Evolutionary conservation across 1,140 invertebrate species (phyloP).

Genomic region (Lordiphosa mommai): DNA sequence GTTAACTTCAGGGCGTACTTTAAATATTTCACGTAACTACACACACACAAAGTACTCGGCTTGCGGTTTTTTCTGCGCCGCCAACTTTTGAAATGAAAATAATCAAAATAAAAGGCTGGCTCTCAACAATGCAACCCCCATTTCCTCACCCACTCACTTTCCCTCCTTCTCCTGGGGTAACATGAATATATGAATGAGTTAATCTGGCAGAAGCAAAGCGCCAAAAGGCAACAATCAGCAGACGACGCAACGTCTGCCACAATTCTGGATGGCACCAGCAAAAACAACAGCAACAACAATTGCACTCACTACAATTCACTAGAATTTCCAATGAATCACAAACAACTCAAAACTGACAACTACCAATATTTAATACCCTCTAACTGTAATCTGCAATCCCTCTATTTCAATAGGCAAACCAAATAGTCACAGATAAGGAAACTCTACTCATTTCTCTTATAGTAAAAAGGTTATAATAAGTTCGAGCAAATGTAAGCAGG

Average conservation of each 20-base stretch:
- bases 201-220: conserved; percentile 63
- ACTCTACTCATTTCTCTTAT: too few relatives aligned
- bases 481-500: too few relatives aligned
- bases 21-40: conserved; percentile 67
- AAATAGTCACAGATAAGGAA: too few relatives aligned
- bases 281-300: conserved; percentile 46
- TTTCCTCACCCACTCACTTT: conserved; percentile 5
- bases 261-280: conserved; percentile 45
- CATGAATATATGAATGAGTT: conserved; percentile 66
- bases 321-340: conserved; percentile 67
- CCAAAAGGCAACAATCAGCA: conserved; percentile 54
- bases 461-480: too few relatives aligned
- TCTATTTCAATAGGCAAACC: too few relatives aligned
- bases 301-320: conserved; percentile 50
- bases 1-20: conserved; percentile 39
- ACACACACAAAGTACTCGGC: conserved; percentile 52
- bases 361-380: not conserved
- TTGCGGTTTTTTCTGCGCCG: conserved; percentile 48
- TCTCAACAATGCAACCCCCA: conserved; percentile 37
- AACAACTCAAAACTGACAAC: conserved; percentile 9
- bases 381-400: not conserved
- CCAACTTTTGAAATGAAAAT: conserved; percentile 59
- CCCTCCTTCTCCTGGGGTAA: conserved; percentile 9
- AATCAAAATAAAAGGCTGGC: conserved; percentile 47
- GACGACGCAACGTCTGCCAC: conserved; percentile 54